Evolutionary conservation across 2,888 invertebrate species (phyloP).

Genomic region (Meliscaeva auricollis): DNA sequence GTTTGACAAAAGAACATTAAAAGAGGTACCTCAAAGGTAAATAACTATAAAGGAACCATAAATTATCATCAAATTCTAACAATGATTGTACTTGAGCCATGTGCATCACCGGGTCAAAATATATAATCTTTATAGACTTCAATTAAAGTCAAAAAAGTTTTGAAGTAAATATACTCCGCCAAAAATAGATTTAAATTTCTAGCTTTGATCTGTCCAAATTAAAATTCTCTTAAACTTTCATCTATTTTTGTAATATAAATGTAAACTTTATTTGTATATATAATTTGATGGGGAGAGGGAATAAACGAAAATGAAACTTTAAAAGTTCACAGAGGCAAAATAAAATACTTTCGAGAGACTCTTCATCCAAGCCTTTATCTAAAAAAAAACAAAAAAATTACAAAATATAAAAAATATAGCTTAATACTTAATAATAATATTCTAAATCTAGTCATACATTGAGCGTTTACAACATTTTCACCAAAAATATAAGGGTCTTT

Average conservation of each 20-base stretch:
- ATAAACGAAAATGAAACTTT: slow-evolving; percentile 52
- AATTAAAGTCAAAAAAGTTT: no score
- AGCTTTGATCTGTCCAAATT: no score
- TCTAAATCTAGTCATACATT: slow-evolving; percentile 60
- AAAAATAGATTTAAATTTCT: no score
- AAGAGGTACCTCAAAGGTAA: no score
- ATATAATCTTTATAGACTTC: no score
- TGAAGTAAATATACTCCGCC: no score
- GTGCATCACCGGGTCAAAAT: no score
- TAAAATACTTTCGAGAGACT: slow-evolving; percentile 68
- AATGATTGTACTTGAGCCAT: no score
- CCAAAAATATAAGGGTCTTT: slow-evolving; percentile 19
- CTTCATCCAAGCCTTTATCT: slow-evolving; percentile 50
- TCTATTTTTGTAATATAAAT: background rate
- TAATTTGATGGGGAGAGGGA: slow-evolving; percentile 43
- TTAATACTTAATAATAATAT: background rate
- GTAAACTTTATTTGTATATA: slow-evolving; percentile 60
- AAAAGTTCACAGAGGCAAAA: slow-evolving; percentile 70
- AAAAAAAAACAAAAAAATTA: slow-evolving; percentile 8
- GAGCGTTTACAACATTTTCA: slow-evolving; percentile 63
- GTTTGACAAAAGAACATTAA: no score
- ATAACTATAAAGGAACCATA: no score
- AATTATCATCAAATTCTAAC: no score
- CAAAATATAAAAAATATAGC: background rate
- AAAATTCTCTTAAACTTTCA: no score